Conservation (phyloP, 1,140 invertebrate species). For the Dolichoris vasculosae region DNA sequence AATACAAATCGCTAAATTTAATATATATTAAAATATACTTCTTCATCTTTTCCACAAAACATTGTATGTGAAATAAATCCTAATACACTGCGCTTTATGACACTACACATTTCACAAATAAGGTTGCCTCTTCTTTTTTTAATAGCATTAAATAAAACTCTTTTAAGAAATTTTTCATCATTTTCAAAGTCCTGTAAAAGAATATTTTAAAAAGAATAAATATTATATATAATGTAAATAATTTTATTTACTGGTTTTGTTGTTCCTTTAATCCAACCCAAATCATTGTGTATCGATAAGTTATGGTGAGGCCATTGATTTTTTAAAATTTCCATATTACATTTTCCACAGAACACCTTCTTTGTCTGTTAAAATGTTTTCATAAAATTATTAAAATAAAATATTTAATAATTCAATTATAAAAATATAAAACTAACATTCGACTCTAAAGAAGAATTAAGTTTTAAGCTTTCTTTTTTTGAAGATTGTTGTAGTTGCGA, state of each 20-base stretch:
- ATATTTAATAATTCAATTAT: conserved; percentile 29
- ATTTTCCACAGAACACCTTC: conserved; percentile 63
- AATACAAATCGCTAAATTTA: not conserved
- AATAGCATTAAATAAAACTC: conserved; percentile 60
- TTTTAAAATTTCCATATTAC: conserved; percentile 60
- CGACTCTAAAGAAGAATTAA: not conserved
- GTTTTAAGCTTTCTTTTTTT: not conserved
- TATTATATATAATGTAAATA: conserved; percentile 15
- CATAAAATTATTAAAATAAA: not conserved
- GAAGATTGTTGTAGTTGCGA: not conserved
- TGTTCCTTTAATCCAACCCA: conserved; percentile 72
- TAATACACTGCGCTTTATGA: conserved; percentile 74
- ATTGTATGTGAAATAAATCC: conserved; percentile 80
- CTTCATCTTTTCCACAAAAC: conserved; percentile 77
- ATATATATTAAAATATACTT: conserved; percentile 66
- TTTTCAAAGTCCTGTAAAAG: conserved; percentile 69
- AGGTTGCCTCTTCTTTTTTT: conserved; percentile 70
- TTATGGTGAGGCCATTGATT: conserved; percentile 72
- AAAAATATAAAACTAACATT: conserved; percentile 1
- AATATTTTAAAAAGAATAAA: conserved; percentile 27
- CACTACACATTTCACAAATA: conserved; percentile 77
- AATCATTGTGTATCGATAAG: conserved; percentile 71
- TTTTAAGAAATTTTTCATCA: conserved; percentile 64
- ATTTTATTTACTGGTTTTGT: conserved; percentile 64
- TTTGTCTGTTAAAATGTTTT: conserved; percentile 10